Percentiles rank a stretch among this genome's conserved stretches.
phyloP scores from a whole-genome alignment of 2,888 invertebrate genomes.

The Hemicrepidius hirtus region DNA sequence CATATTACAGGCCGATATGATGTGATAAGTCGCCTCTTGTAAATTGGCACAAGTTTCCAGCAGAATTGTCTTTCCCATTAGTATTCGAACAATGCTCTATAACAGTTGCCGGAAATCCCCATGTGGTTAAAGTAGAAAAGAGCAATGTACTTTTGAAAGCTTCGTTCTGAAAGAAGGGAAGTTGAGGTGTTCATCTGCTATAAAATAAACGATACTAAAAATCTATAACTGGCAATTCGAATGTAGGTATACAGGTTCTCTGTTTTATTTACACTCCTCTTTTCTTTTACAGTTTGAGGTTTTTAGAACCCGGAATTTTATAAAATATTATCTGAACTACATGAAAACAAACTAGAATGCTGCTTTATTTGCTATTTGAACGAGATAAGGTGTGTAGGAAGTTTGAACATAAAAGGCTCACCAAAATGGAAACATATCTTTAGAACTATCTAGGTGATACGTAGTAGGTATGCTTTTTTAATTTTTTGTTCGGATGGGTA shows the following conservation, averaged over 20 bases:
- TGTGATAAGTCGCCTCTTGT: not conserved
- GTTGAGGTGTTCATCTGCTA: not conserved
- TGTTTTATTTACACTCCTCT: not conserved
- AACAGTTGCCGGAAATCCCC: slow-evolving; percentile 17
- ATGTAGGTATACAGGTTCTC: slow-evolving; percentile 11
- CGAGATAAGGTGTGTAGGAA: not conserved
- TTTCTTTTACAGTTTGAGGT: not conserved
- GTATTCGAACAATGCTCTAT: slow-evolving; percentile 19
- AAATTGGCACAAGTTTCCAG: slow-evolving; percentile 6
- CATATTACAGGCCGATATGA: not conserved
- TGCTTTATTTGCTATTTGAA: not conserved
- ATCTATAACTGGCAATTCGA: slow-evolving; percentile 8
- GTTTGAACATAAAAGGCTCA: not conserved
- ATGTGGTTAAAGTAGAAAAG: slow-evolving; percentile 10
- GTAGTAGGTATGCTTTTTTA: too few relatives aligned
- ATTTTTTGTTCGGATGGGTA: too few relatives aligned
- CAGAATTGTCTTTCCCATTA: slow-evolving; percentile 3
- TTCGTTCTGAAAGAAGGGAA: not conserved
- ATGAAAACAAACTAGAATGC: not conserved
- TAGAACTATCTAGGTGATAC: not conserved
- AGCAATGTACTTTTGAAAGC: slow-evolving; percentile 6
- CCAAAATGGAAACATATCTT: not conserved
- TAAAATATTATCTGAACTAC: not conserved
- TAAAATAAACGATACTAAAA: slow-evolving; percentile 13
- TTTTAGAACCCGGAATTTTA: not conserved